Evolutionary conservation across 2,797 vertebrate genomes (phyloP).

Genomic region (Oryzias sinensis): DNA sequence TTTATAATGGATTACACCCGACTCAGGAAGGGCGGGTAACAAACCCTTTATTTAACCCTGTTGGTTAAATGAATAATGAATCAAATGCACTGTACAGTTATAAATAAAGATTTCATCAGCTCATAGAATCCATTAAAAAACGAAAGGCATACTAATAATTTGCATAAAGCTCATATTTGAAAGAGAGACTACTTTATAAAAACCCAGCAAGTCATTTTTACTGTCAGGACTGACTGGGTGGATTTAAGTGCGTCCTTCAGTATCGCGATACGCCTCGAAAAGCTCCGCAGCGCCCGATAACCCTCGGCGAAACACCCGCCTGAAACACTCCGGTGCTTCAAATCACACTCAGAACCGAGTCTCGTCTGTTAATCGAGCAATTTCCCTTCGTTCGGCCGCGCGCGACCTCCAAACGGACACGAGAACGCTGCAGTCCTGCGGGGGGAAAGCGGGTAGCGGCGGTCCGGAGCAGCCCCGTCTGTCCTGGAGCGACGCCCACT

Average conservation of each 20-base stretch:
- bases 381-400: conserved; percentile 11
- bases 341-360: conserved; percentile 4
- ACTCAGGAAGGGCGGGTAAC: conserved; percentile 77
- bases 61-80: conserved; percentile 10
- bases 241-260: conserved; percentile 25
- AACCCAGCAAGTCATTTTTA: conserved; percentile 14
- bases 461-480: conserved; percentile 64
- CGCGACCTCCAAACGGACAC: conserved; percentile 45
- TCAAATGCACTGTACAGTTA: conserved; percentile 5
- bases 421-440: conserved; percentile 62
- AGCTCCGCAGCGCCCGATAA: conserved; percentile 53
- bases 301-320: no score
- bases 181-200: conserved; percentile 12
- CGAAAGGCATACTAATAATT: background rate
- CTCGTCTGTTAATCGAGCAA: background rate
- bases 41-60: conserved; percentile 50
- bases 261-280: conserved; percentile 17
- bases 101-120: conserved; percentile 1
- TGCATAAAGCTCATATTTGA: conserved; percentile 25
- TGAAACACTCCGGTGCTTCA: background rate
- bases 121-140: conserved; percentile 1
- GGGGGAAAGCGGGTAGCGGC: conserved; percentile 70
- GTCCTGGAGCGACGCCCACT: conserved; percentile 82
- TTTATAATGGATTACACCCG: conserved; percentile 78
- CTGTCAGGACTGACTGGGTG: background rate